Evolutionary conservation across 2,113 vertebrate species (phyloP).

Genomic region (Podarcis raffonei): DNA sequence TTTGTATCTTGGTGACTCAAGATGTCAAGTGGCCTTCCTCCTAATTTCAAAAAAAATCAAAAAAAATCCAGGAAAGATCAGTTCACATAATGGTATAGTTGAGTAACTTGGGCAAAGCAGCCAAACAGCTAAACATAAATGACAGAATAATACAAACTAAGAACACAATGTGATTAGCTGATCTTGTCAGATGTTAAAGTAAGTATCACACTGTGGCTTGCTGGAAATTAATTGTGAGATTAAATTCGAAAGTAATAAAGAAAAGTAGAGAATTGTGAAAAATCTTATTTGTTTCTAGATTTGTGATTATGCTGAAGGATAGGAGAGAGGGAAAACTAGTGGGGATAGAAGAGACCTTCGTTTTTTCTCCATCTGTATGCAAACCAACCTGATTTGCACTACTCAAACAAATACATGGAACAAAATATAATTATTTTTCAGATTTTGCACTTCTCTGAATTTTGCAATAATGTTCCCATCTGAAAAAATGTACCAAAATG

Average conservation of each 20-base stretch:
- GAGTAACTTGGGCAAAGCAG: neutral
- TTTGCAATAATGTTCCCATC: too few species aligned
- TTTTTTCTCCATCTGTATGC: too few species aligned
- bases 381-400: too few species aligned
- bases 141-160: neutral
- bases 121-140: neutral
- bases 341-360: too few species aligned
- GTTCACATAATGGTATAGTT: neutral
- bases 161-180: neutral
- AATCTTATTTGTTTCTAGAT: rapidly evolving
- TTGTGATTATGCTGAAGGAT: neutral
- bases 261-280: neutral
- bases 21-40: neutral
- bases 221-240: neutral
- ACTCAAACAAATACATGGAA: too few species aligned
- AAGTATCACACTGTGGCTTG: neutral
- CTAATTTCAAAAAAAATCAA: too few species aligned
- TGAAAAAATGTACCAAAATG: too few species aligned
- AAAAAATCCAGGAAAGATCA: neutral
- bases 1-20: neutral
- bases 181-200: neutral
- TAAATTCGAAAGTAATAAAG: neutral
- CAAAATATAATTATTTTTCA: too few species aligned
- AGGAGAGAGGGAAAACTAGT: neutral
- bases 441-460: too few species aligned